Evolutionary conservation across 2,888 invertebrate genomes (phyloP).

Genomic region (Formica aserva): DNA sequence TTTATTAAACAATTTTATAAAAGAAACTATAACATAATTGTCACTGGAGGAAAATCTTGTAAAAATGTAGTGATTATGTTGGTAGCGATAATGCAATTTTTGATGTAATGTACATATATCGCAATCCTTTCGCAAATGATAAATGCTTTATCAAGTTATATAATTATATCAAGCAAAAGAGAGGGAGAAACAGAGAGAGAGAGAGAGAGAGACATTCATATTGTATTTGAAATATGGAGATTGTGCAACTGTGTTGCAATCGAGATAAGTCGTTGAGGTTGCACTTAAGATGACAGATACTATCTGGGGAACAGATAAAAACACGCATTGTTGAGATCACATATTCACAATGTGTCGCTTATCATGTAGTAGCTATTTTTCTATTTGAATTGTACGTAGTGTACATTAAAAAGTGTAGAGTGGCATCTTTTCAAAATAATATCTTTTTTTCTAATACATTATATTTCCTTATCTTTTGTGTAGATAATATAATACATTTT

Average conservation of each 20-base stretch:
- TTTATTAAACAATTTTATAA: background rate
- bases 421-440: background rate
- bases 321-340: background rate
- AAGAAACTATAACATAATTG: background rate
- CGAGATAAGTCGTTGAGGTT: background rate
- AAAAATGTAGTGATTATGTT: background rate
- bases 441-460: conserved; percentile 8
- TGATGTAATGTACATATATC: background rate
- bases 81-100: background rate
- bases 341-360: background rate
- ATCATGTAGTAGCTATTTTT: background rate
- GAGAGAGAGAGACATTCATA: conserved; percentile 11
- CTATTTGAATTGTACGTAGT: conserved; percentile 19
- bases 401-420: background rate
- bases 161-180: conserved; percentile 11
- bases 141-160: conserved; percentile 9
- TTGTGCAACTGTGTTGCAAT: conserved; percentile 23
- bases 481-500: background rate
- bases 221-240: conserved; percentile 15
- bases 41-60: background rate
- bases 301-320: background rate
- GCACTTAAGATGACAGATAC: conserved; percentile 8
- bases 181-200: background rate
- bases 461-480: background rate
- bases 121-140: background rate